Conservation (phyloP, 2,888 invertebrate species). For the Flexamia atlantica region DNA sequence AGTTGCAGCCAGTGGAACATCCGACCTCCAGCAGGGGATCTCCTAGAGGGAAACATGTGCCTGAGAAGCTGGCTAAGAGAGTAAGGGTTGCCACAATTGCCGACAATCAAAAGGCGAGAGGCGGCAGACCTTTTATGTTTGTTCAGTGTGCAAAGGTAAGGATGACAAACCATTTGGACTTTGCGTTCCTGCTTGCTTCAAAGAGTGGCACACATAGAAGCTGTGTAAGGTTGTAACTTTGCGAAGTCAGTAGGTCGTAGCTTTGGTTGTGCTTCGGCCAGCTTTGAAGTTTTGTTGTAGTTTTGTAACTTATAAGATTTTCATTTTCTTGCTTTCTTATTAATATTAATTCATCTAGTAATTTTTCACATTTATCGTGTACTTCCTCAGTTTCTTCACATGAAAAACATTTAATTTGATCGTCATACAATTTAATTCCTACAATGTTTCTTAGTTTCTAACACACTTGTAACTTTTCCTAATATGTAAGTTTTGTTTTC, state of each 20-base stretch:
- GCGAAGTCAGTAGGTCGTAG: not conserved
- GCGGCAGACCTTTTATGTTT: slow-evolving; percentile 38
- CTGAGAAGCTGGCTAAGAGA: slow-evolving; percentile 44
- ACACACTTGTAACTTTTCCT: not conserved
- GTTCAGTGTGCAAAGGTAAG: slow-evolving; percentile 40
- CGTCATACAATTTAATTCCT: not conserved
- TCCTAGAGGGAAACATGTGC: slow-evolving; percentile 27
- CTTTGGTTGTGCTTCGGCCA: no score
- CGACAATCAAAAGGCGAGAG: slow-evolving; percentile 31
- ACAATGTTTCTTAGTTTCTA: not conserved
- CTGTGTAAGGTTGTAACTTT: not conserved
- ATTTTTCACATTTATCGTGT: not conserved
- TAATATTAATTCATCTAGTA: not conserved
- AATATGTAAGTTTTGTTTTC: not conserved
- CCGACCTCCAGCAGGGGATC: slow-evolving; percentile 28
- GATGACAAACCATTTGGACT: slow-evolving; percentile 39
- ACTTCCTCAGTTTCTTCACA: not conserved
- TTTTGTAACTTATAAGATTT: not conserved
- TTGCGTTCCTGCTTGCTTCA: slow-evolving; percentile 35
- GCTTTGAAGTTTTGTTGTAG: no score
- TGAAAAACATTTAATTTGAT: not conserved
- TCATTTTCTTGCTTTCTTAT: not conserved
- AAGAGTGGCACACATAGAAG: slow-evolving; percentile 23
- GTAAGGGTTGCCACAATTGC: slow-evolving; percentile 55
- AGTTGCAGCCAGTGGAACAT: slow-evolving; percentile 30